Conservation (phyloP, 2,797 vertebrate species). For the Propithecus perrieri region DNA sequence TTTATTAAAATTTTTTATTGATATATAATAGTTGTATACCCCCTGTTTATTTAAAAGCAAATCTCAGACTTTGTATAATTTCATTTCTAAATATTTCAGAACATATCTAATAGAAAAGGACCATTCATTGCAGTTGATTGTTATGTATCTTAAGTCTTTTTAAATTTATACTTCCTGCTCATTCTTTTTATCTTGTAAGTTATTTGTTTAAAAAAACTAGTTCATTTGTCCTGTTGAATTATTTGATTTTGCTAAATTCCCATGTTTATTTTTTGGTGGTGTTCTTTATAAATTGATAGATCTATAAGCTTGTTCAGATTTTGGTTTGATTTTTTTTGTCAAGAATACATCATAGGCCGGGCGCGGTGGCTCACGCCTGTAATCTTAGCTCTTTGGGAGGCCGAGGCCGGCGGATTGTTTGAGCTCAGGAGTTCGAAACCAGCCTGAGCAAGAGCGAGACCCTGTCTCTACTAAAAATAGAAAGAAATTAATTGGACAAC, state of each 20-base stretch:
- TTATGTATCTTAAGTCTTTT: neutral
- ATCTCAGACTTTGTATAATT: neutral
- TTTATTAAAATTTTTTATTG: neutral
- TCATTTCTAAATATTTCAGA: constrained; percentile 36
- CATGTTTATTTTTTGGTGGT: neutral
- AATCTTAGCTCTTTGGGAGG: no score
- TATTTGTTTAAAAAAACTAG: neutral
- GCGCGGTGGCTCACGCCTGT: no score
- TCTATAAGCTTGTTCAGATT: neutral
- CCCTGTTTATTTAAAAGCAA: neutral
- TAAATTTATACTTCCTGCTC: neutral
- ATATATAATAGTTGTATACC: neutral
- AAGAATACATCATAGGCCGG: neutral
- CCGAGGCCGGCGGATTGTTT: no score
- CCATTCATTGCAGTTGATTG: neutral
- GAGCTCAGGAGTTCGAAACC: no score
- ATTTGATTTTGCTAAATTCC: neutral
- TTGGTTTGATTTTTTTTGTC: neutral
- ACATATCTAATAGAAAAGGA: neutral
- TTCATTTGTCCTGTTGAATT: neutral
- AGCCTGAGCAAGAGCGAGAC: no score
- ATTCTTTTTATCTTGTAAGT: neutral
- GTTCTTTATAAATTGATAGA: neutral
- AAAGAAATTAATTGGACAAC: no score
- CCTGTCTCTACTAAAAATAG: no score